phyloP scores from a whole-genome alignment of 2,113 vertebrate species.

The Pseudorhombus dupliciocellatus region DNA sequence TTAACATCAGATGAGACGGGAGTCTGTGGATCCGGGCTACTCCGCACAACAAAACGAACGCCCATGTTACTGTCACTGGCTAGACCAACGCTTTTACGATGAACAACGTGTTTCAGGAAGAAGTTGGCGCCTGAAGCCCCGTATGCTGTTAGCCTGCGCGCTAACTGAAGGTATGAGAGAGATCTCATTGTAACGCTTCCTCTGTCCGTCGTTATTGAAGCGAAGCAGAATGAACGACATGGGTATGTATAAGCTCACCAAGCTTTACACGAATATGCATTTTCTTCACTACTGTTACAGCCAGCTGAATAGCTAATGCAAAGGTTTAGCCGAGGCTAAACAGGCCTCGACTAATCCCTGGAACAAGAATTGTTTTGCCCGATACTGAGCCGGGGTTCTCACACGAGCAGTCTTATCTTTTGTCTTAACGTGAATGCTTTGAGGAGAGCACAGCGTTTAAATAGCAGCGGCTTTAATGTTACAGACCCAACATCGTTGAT shows the following conservation, averaged over 20 bases:
- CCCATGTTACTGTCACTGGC: not conserved
- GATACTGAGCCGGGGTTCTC: slow-evolving; percentile 16
- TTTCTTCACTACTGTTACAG: not conserved
- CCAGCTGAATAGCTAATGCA: slow-evolving; percentile 14
- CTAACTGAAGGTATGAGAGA: slow-evolving; percentile 52
- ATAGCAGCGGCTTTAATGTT: too few relatives aligned
- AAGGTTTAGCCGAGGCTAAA: slow-evolving; percentile 20
- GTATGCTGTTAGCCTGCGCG: slow-evolving; percentile 46
- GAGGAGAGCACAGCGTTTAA: not conserved
- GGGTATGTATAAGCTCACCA: slow-evolving; percentile 58
- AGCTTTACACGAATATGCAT: not conserved
- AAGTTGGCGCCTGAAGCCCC: slow-evolving; percentile 76
- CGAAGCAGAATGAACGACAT: slow-evolving; percentile 65
- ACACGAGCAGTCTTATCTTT: slow-evolving; percentile 1
- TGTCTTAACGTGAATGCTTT: not conserved
- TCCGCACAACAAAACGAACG: slow-evolving; percentile 46
- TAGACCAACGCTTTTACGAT: slow-evolving; percentile 18
- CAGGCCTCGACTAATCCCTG: slow-evolving; percentile 78
- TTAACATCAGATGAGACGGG: fast-evolving
- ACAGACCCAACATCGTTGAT: not conserved
- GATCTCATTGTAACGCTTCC: not conserved
- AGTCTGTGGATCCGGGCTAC: not conserved
- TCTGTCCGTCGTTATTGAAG: not conserved
- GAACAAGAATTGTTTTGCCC: slow-evolving; percentile 59
- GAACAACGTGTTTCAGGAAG: slow-evolving; percentile 75